These are phyloP conservation scores for Neopelma chrysocephalum DNA, from an alignment of 2,797 vertebrate genomes.

Conservation along the genomic window DNA sequence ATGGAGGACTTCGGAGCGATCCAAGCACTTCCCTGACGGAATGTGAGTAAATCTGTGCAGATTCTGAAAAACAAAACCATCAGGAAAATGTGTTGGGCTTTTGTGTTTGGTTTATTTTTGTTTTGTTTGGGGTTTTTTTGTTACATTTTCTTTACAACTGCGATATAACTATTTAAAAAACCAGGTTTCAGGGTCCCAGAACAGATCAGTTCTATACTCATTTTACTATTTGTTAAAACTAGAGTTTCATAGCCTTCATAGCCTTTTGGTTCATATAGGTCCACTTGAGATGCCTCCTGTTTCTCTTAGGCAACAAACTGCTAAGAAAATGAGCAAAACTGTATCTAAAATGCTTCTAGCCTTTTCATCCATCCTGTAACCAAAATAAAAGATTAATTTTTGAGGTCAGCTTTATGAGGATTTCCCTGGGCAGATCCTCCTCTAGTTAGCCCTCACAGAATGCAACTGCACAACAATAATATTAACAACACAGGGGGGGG, in stretches of 20 bases:
- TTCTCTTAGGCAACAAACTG: not conserved
- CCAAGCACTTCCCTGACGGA: conserved; percentile 85
- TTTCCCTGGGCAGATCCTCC: not conserved
- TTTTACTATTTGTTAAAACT: not conserved
- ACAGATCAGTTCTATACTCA: not conserved
- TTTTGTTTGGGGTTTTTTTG: fast-evolving
- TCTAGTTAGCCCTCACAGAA: not conserved
- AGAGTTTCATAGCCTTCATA: not conserved
- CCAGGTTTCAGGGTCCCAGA: not conserved
- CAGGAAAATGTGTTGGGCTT: not conserved
- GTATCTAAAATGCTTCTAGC: not conserved
- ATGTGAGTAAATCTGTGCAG: conserved; percentile 89
- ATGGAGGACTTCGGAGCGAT: conserved; percentile 93
- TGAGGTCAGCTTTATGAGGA: not conserved
- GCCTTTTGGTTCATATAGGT: not conserved
- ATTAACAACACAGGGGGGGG: not conserved
- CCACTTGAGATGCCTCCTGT: not conserved
- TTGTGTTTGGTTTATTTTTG: not conserved
- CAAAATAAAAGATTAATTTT: not conserved
- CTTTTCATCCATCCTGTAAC: not conserved
- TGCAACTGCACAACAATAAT: not conserved
- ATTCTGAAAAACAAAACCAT: conserved; percentile 80
- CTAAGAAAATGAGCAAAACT: not conserved
- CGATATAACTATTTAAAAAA: not conserved
- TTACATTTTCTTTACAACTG: not conserved